Evolutionary conservation across 2,888 invertebrate genomes (phyloP).

Genomic region (Rotaria socialis): DNA sequence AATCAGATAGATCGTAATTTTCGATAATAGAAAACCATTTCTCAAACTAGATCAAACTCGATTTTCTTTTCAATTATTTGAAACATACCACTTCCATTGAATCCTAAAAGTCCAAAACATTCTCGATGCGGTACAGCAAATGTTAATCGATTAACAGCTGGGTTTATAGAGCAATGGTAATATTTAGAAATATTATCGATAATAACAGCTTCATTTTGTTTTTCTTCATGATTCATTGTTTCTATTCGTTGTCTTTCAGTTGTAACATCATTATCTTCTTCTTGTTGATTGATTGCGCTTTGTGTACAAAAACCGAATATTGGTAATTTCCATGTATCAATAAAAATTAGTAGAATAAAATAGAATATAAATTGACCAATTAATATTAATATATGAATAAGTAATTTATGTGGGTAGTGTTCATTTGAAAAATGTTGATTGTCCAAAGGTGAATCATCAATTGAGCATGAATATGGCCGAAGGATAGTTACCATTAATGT

Average conservation of each 20-base stretch:
- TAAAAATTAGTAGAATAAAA: neutral
- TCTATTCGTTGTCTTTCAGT: neutral
- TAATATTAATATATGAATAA: neutral
- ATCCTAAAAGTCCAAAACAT: conserved; percentile 29
- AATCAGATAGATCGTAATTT: too few species aligned
- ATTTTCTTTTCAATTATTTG: too few species aligned
- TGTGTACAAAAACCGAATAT: too few species aligned
- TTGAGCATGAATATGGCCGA: neutral
- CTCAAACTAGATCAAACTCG: too few species aligned
- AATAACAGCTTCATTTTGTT: neutral
- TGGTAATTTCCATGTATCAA: neutral
- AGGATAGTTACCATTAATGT: neutral
- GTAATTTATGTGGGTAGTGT: neutral
- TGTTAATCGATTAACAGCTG: conserved; percentile 21
- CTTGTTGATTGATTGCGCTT: neutral
- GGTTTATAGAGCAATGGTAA: neutral
- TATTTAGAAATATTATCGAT: neutral
- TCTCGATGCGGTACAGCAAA: neutral
- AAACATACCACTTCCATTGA: conserved; percentile 8
- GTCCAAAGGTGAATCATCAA: neutral
- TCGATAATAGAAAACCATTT: too few species aligned
- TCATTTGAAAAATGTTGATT: neutral
- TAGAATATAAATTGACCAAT: neutral
- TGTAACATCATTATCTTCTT: conserved; percentile 25
- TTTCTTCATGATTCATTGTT: neutral